A percentile compares a stretch with the other conserved stretches of the same genome.
These are phyloP conservation scores for Gallinago nigripennis DNA, from an alignment of 2,797 vertebrate species.

Conservation along the genomic window DNA sequence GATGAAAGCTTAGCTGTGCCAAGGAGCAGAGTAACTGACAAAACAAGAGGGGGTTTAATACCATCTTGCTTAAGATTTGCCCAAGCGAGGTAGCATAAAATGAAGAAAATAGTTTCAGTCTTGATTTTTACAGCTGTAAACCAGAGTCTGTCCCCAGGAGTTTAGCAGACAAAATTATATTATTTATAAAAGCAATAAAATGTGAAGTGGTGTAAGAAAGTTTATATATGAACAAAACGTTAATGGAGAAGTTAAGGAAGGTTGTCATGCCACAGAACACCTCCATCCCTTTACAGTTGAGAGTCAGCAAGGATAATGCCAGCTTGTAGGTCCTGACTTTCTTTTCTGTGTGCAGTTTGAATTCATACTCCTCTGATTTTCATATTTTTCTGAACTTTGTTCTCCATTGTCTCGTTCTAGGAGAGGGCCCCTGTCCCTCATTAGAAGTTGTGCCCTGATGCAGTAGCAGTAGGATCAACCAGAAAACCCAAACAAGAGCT, in stretches of 20 bases:
- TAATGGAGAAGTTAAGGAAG: neutral
- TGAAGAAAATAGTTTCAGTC: neutral
- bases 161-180: neutral
- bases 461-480: neutral
- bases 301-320: neutral
- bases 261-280: accelerated
- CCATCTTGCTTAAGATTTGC: neutral
- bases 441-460: neutral
- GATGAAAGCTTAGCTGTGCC: neutral
- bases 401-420: neutral
- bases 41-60: neutral
- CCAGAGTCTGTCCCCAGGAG: neutral
- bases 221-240: neutral
- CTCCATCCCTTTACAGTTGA: neutral
- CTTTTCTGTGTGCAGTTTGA: neutral
- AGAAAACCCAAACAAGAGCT: neutral
- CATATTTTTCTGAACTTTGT: neutral
- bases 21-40: neutral
- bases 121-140: neutral
- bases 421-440: neutral
- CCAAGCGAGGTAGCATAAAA: neutral
- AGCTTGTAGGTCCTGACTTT: neutral
- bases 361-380: neutral
- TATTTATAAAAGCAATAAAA: neutral
- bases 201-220: neutral